Conservation (phyloP, 2,888 invertebrate genomes). For the Callosobruchus maculatus region DNA sequence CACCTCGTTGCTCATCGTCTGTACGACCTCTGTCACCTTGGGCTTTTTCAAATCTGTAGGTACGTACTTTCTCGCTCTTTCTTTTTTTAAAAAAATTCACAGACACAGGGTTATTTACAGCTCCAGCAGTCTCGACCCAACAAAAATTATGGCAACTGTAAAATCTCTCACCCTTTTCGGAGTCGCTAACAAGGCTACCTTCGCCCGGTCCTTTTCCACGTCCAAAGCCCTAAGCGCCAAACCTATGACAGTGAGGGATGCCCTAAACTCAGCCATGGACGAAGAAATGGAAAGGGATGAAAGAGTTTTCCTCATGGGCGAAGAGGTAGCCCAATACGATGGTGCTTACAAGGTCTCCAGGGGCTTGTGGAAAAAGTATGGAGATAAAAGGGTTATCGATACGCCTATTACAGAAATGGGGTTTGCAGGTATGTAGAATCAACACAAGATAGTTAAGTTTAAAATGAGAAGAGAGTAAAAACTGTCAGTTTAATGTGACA, state of each 20-base stretch:
- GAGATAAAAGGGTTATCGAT: slow-evolving; percentile 93
- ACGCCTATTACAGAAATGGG: slow-evolving; percentile 99
- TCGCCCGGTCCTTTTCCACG: slow-evolving; percentile 55
- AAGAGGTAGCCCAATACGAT: slow-evolving; percentile 98
- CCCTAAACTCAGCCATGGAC: slow-evolving; percentile 91
- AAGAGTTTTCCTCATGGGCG: slow-evolving; percentile 77
- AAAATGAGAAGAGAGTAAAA: too few species aligned
- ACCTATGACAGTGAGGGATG: slow-evolving; percentile 93
- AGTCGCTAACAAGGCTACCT: slow-evolving; percentile 38
- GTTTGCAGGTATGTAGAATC: slow-evolving; percentile 78
- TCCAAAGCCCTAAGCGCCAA: slow-evolving; percentile 50
- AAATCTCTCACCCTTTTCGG: slow-evolving; percentile 34
- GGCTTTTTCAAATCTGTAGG: slow-evolving; percentile 20
- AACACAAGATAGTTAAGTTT: too few species aligned
- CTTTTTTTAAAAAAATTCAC: neutral
- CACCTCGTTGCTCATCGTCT: slow-evolving; percentile 9
- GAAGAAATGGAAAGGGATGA: slow-evolving; percentile 96
- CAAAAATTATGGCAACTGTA: slow-evolving; percentile 14
- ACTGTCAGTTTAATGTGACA: too few species aligned
- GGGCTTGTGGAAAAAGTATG: slow-evolving; percentile 97
- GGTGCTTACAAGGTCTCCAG: slow-evolving; percentile 94
- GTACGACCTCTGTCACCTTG: slow-evolving; percentile 37
- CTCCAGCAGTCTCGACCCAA: too few species aligned
- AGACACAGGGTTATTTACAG: neutral
- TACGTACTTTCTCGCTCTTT: neutral